Conservation (phyloP, 2,888 invertebrate species). For the Protodeltote pygarga region DNA sequence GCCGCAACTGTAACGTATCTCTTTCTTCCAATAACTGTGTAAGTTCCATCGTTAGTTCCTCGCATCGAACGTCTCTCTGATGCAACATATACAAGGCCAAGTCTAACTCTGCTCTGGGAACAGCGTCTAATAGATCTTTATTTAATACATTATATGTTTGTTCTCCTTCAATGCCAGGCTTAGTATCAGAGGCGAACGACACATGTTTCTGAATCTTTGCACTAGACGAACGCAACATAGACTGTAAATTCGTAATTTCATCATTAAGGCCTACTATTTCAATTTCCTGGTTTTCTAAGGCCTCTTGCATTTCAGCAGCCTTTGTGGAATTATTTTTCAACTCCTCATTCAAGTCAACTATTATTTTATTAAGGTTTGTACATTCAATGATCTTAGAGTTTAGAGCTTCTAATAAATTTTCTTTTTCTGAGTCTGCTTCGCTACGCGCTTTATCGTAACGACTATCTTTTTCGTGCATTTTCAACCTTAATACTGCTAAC, state of each 20-base stretch:
- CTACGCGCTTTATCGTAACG: conserved; percentile 62
- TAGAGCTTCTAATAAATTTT: conserved; percentile 65
- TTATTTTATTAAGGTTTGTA: conserved; percentile 79
- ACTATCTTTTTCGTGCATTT: conserved; percentile 81
- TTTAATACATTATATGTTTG: conserved; percentile 50
- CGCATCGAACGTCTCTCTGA: conserved; percentile 94
- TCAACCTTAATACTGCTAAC: conserved; percentile 82
- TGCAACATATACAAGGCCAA: conserved; percentile 94
- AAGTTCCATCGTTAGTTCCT: conserved; percentile 94
- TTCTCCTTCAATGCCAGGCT: conserved; percentile 61
- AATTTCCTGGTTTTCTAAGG: conserved; percentile 90
- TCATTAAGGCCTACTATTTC: conserved; percentile 91
- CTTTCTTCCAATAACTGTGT: conserved; percentile 94
- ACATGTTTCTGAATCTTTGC: conserved; percentile 80
- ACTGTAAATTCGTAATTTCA: conserved; percentile 82
- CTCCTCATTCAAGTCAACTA: conserved; percentile 83
- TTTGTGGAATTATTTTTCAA: conserved; percentile 86
- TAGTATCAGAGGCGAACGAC: conserved; percentile 80
- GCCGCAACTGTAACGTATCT: conserved; percentile 93
- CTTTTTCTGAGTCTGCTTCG: conserved; percentile 67
- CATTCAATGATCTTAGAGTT: conserved; percentile 81
- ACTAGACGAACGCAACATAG: conserved; percentile 63
- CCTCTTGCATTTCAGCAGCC: conserved; percentile 86
- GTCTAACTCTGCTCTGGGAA: conserved; percentile 90
- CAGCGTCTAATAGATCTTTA: conserved; percentile 72